A percentile compares a stretch with the other conserved stretches of the same genome.
phyloP scores from a whole-genome alignment of 2,888 invertebrate species.

The Prosapia bicincta region DNA sequence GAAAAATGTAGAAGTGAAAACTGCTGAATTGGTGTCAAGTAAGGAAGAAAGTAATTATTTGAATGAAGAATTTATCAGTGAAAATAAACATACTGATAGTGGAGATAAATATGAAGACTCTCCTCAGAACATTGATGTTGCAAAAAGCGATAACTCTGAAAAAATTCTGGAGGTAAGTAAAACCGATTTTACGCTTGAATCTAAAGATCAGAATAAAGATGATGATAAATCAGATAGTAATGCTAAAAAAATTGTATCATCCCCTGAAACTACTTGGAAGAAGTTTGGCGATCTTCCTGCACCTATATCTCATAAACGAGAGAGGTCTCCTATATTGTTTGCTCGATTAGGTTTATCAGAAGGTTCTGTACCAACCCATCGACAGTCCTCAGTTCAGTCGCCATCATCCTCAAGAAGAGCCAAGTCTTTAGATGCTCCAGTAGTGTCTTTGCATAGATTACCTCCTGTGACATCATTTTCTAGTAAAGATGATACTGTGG shows the following conservation, averaged over 20 bases:
- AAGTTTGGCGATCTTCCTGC: conserved; percentile 54
- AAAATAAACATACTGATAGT: not conserved
- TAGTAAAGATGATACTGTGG: conserved; percentile 85
- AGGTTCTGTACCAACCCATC: conserved; percentile 71
- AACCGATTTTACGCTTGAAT: not conserved
- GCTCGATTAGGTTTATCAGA: conserved; percentile 79
- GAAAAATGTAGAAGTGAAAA: not conserved
- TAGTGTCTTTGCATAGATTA: conserved; percentile 72
- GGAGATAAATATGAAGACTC: not conserved
- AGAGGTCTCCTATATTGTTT: conserved; percentile 74
- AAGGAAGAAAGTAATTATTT: not conserved
- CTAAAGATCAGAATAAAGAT: conserved; percentile 28
- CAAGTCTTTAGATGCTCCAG: conserved; percentile 80
- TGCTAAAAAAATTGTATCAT: conserved; percentile 39
- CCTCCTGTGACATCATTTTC: conserved; percentile 84
- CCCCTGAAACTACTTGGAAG: conserved; percentile 49
- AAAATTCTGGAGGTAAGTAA: not conserved
- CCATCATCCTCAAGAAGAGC: conserved; percentile 72
- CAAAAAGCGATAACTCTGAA: not conserved
- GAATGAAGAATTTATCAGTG: not conserved
- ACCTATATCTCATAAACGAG: conserved; percentile 60
- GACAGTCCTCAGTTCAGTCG: conserved; percentile 62
- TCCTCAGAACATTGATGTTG: not conserved
- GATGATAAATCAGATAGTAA: conserved; percentile 36
- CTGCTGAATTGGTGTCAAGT: not conserved